A percentile compares a stretch with the other conserved stretches of the same genome.
phyloP scores from a whole-genome alignment of 2,888 invertebrate species.

The Azorinus chamasolen region DNA sequence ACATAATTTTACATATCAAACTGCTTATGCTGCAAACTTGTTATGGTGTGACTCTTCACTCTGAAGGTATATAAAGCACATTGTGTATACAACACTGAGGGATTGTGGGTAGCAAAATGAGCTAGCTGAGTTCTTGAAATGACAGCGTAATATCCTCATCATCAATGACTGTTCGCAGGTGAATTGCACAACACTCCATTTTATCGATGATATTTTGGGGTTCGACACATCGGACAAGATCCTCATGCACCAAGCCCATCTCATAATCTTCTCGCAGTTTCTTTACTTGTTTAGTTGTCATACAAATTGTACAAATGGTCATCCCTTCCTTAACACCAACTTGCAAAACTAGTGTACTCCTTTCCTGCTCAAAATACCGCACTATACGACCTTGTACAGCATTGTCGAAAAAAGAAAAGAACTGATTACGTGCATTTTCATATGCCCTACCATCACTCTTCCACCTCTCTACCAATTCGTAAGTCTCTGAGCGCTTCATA shows the following conservation, averaged over 20 bases:
- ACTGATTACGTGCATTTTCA: constrained; percentile 54
- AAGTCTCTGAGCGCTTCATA: constrained; percentile 60
- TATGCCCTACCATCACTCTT: constrained; percentile 60
- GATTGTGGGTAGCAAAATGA: background rate
- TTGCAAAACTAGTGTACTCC: constrained; percentile 82
- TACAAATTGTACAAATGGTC: constrained; percentile 81
- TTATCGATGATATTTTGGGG: constrained; percentile 70
- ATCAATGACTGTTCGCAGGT: constrained; percentile 74
- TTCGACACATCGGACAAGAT: constrained; percentile 73
- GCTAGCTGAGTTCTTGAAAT: constrained; percentile 70
- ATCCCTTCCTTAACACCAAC: constrained; percentile 77
- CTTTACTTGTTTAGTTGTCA: constrained; percentile 77
- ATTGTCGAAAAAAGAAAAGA: constrained; percentile 68
- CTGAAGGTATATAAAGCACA: too few relatives aligned
- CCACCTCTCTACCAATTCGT: constrained; percentile 65
- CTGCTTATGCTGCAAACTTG: too few relatives aligned
- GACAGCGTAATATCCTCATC: constrained; percentile 76
- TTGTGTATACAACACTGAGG: too few relatives aligned
- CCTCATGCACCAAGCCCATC: constrained; percentile 72
- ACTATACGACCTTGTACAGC: constrained; percentile 74
- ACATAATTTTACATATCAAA: too few relatives aligned
- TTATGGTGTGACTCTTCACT: too few relatives aligned
- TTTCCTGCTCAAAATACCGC: constrained; percentile 84
- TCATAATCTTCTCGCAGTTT: constrained; percentile 75
- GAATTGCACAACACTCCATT: constrained; percentile 76